These are phyloP conservation scores for Terrapene triunguis DNA, from an alignment of 2,113 vertebrate species.

Conservation along the genomic window DNA sequence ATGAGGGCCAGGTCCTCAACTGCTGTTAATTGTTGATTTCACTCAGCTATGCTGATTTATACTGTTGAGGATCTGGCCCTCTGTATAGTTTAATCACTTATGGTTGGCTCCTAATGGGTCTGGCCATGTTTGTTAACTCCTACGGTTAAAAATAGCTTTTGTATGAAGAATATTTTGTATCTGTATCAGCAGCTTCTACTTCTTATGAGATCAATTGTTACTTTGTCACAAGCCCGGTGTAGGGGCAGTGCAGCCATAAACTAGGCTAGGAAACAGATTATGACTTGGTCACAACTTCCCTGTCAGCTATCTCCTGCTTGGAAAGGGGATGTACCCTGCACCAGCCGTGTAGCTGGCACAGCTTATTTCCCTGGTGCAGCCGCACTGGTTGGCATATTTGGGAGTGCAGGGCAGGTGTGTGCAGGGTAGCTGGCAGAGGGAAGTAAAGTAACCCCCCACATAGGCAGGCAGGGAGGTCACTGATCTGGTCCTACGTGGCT, in stretches of 20 bases:
- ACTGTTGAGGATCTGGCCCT: background rate
- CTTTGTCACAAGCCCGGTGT: background rate
- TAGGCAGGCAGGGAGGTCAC: background rate
- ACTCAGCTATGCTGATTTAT: background rate
- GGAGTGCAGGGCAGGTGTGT: background rate
- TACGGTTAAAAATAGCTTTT: background rate
- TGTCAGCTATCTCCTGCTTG: background rate
- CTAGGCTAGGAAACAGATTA: background rate
- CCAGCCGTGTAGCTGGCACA: fast-evolving
- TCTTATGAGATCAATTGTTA: background rate
- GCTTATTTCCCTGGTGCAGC: fast-evolving
- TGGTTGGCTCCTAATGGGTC: fast-evolving
- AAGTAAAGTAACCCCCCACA: background rate
- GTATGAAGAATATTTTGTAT: background rate
- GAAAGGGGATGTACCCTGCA: background rate
- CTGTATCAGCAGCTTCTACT: background rate
- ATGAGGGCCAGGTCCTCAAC: fast-evolving
- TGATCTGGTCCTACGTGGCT: background rate
- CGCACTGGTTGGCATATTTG: background rate
- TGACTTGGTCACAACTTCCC: background rate
- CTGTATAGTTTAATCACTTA: background rate
- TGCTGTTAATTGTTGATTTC: background rate
- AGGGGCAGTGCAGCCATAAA: background rate
- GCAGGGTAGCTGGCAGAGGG: background rate
- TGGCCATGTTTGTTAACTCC: fast-evolving